These are phyloP conservation scores for Cottoperca gobio DNA, from an alignment of 2,797 vertebrate genomes.

Conservation along the genomic window DNA sequence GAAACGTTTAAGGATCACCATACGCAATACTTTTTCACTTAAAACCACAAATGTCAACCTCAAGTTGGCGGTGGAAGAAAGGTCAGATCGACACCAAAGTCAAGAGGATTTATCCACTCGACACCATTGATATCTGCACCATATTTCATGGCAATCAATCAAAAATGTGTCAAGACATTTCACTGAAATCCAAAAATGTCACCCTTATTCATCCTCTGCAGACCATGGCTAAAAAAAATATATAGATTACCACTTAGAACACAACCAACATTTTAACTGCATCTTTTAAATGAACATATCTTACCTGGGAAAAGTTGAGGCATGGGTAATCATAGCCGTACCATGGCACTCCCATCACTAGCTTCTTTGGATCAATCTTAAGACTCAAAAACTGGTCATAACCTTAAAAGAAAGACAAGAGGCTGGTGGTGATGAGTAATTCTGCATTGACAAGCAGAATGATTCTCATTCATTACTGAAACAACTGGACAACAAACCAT, in stretches of 20 bases:
- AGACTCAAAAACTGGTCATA: slow-evolving; percentile 90
- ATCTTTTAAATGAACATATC: slow-evolving; percentile 7
- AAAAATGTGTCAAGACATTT: not conserved
- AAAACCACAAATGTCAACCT: not conserved
- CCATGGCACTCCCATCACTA: slow-evolving; percentile 98
- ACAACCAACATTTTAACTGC: not conserved
- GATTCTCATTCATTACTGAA: not conserved
- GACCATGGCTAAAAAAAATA: not conserved
- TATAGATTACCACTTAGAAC: not conserved
- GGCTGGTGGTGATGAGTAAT: not conserved
- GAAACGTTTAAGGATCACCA: not conserved
- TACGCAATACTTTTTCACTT: not conserved
- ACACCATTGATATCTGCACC: not conserved
- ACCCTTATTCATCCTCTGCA: not conserved
- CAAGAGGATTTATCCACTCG: not conserved
- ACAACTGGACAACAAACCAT: slow-evolving; percentile 81
- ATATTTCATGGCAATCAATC: not conserved
- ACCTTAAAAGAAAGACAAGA: slow-evolving; percentile 77
- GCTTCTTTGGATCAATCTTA: slow-evolving; percentile 89
- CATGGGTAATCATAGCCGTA: slow-evolving; percentile 97
- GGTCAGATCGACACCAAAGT: not conserved
- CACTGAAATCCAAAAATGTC: not conserved
- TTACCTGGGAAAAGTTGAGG: slow-evolving; percentile 88
- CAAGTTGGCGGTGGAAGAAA: not conserved
- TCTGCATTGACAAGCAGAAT: not conserved